Percentiles rank a stretch among this genome's conserved stretches.
phyloP scores from a whole-genome alignment of 2,888 invertebrate genomes.

The Dysmachus trigonus region DNA sequence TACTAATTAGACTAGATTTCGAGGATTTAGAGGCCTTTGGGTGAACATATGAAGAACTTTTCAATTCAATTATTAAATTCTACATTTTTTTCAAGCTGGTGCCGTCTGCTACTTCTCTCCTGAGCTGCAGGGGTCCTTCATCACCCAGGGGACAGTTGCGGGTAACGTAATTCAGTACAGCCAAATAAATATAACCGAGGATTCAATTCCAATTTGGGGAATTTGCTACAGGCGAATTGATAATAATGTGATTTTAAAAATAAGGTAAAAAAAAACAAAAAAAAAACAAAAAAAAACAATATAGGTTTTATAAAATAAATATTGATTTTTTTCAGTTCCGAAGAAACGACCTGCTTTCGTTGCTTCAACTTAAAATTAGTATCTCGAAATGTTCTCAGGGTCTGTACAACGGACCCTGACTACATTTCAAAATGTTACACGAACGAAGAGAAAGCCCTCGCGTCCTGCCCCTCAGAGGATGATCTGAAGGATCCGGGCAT shows the following conservation, averaged over 20 bases:
- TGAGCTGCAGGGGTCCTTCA: slow-evolving; percentile 72
- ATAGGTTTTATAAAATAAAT: no score
- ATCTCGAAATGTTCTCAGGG: slow-evolving; percentile 70
- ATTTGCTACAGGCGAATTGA: slow-evolving; percentile 70
- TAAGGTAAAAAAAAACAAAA: no score
- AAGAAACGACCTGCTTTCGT: slow-evolving; percentile 69
- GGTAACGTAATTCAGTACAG: slow-evolving; percentile 70
- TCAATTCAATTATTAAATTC: no score
- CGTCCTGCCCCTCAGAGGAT: slow-evolving; percentile 68
- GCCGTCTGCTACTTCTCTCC: slow-evolving; percentile 72
- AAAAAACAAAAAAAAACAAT: no score
- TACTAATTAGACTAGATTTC: no score
- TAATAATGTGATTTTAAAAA: slow-evolving; percentile 70
- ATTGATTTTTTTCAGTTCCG: slow-evolving; percentile 66
- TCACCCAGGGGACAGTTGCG: slow-evolving; percentile 68
- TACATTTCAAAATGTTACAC: slow-evolving; percentile 69
- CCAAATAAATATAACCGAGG: slow-evolving; percentile 70
- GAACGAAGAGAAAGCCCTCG: slow-evolving; percentile 68
- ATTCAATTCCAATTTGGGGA: slow-evolving; percentile 71
- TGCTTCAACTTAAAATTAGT: slow-evolving; percentile 70
- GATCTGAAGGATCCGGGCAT: slow-evolving; percentile 54
- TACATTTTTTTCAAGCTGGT: slow-evolving; percentile 29
- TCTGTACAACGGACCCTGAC: slow-evolving; percentile 69
- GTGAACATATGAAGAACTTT: no score
- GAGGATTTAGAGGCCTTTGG: no score